phyloP scores from a whole-genome alignment of 2,888 invertebrate genomes.

The Sinhomidia bicolor region DNA sequence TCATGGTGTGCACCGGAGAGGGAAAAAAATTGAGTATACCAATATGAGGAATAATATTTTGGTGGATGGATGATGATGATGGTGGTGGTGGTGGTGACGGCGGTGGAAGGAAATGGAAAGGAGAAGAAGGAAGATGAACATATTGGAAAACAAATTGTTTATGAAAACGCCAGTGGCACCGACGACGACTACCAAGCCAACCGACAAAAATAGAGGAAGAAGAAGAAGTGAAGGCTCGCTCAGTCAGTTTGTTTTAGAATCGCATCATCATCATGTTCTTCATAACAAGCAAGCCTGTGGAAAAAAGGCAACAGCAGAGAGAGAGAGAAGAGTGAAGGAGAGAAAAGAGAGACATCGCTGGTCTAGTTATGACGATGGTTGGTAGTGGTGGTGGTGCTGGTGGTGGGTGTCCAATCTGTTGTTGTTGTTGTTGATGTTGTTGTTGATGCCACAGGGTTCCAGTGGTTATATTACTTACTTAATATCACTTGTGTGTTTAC shows the following conservation, averaged over 20 bases:
- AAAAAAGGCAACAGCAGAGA: not conserved
- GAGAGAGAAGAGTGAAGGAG: too few relatives aligned
- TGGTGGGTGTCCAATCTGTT: not conserved
- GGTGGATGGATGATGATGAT: not conserved
- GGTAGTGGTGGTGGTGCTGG: conserved; percentile 8
- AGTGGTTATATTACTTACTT: not conserved
- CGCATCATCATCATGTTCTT: conserved; percentile 24
- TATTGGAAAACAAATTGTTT: conserved; percentile 74
- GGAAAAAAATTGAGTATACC: too few relatives aligned
- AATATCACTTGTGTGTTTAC: too few relatives aligned
- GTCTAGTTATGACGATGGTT: not conserved
- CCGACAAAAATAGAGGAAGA: conserved; percentile 23
- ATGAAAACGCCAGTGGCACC: conserved; percentile 68
- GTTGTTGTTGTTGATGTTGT: too few relatives aligned
- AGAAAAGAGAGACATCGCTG: too few relatives aligned
- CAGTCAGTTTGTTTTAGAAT: conserved; percentile 45
- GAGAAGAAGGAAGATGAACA: conserved; percentile 54
- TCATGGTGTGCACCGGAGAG: conserved; percentile 5
- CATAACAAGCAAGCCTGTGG: not conserved
- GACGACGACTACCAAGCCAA: conserved; percentile 22
- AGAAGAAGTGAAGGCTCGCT: conserved; percentile 39
- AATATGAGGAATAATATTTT: not conserved
- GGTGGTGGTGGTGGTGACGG: too few relatives aligned
- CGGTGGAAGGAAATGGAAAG: conserved; percentile 29
- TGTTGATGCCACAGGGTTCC: not conserved